Evolutionary conservation across 2,797 vertebrate species (phyloP).

Genomic region (Tragopan temminckii): DNA sequence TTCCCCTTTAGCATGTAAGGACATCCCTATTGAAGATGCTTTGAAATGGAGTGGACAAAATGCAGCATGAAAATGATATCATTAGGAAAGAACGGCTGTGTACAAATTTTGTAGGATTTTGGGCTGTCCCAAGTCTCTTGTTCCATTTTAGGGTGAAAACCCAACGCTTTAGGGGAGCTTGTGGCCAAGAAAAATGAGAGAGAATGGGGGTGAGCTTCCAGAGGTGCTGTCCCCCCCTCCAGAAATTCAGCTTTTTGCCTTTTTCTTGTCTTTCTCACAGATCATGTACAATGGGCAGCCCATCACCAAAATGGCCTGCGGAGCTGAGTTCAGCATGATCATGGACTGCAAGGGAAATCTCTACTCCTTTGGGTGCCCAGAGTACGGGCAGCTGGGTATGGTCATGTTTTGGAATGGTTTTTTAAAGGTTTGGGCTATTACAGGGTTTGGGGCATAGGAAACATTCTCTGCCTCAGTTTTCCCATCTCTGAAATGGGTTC

Average conservation of each 20-base stretch:
- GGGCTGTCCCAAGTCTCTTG: background rate
- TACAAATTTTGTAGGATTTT: background rate
- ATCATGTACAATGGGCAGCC: slow-evolving; percentile 97
- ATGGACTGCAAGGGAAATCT: slow-evolving; percentile 98
- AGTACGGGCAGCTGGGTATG: slow-evolving; percentile 96
- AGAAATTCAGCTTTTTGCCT: background rate
- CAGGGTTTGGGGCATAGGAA: accelerated
- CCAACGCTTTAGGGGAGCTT: background rate
- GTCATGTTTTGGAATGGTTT: background rate
- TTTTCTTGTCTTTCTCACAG: slow-evolving; percentile 61
- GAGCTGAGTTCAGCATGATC: slow-evolving; percentile 97
- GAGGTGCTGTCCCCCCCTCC: background rate
- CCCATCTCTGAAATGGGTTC: background rate
- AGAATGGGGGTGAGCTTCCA: background rate
- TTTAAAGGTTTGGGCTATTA: accelerated
- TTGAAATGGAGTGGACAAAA: background rate
- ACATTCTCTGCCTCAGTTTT: background rate
- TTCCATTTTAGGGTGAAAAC: background rate
- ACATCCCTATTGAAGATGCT: background rate
- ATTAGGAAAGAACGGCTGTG: background rate
- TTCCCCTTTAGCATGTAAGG: accelerated
- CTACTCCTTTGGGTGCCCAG: slow-evolving; percentile 96
- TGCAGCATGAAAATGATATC: background rate
- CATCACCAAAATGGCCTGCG: slow-evolving; percentile 94
- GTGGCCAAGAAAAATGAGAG: background rate